Percentiles rank a stretch among this genome's conserved stretches.
phyloP scores from a whole-genome alignment of 2,113 vertebrate species.

The Ciconia stormi region DNA sequence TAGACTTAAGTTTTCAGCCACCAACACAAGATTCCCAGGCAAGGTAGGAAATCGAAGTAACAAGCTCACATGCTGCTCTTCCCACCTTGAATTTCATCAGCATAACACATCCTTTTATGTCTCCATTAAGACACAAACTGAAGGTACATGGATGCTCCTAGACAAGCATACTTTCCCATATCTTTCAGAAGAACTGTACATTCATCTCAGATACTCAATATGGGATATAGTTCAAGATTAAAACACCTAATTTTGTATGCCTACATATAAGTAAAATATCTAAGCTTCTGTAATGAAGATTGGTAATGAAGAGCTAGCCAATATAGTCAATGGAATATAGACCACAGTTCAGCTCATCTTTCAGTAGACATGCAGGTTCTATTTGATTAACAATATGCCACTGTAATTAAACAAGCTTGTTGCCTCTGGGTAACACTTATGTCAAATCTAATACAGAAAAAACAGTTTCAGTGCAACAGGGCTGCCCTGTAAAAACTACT shows the following conservation, averaged over 20 bases:
- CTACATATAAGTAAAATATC: not conserved
- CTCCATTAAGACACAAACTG: not conserved
- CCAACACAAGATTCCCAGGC: not conserved
- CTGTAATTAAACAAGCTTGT: not conserved
- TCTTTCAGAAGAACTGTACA: not conserved
- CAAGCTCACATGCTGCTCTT: not conserved
- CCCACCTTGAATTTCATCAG: not conserved
- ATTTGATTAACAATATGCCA: not conserved
- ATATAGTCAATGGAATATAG: not conserved
- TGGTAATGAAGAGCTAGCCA: not conserved
- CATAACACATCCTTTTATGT: not conserved
- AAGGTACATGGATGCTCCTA: not conserved
- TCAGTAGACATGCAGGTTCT: not conserved
- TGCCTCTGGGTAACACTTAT: not conserved
- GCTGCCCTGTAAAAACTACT: not conserved
- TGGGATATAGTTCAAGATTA: not conserved
- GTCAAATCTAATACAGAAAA: not conserved
- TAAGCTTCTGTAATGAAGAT: not conserved
- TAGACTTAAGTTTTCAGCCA: not conserved
- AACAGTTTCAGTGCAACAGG: not conserved
- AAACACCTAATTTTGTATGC: not conserved
- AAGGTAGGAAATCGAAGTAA: not conserved
- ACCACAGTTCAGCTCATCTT: not conserved
- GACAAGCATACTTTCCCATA: not conserved
- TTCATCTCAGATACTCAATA: not conserved